Evolutionary conservation across 2,888 invertebrate genomes (phyloP).

Genomic region (Tipula lateralis): DNA sequence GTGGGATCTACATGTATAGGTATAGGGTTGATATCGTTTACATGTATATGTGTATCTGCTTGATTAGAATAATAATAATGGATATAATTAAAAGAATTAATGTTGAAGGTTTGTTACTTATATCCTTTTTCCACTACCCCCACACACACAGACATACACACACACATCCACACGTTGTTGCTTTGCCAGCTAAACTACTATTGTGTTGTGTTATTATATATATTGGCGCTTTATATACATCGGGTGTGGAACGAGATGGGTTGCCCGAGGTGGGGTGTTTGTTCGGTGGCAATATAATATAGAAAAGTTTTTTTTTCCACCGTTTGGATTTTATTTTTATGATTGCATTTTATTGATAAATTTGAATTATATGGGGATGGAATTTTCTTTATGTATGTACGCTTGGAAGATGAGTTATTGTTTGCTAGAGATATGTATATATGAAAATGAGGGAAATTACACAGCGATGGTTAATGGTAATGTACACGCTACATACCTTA

Average conservation of each 20-base stretch:
- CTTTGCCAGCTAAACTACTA: background rate
- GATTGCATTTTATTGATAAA: constrained; percentile 24
- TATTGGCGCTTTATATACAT: background rate
- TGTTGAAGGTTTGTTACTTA: constrained; percentile 24
- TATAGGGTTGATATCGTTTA: background rate
- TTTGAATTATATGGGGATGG: constrained; percentile 19
- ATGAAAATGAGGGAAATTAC: background rate
- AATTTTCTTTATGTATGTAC: background rate
- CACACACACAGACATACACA: background rate
- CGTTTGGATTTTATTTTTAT: constrained; percentile 19
- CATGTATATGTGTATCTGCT: background rate
- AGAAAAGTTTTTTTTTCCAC: background rate
- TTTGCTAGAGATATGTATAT: background rate
- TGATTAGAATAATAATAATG: constrained; percentile 24
- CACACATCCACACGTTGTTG: background rate
- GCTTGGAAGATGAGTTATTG: constrained; percentile 1
- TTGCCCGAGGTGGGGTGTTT: background rate
- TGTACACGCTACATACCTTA: background rate
- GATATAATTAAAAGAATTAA: constrained; percentile 15
- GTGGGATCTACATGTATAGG: background rate
- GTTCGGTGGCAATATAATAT: background rate
- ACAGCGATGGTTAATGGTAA: background rate
- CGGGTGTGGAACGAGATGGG: background rate
- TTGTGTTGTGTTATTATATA: background rate
- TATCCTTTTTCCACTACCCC: background rate